Percentiles rank a stretch among this genome's conserved stretches.
phyloP scores from a whole-genome alignment of 2,888 invertebrate species.

The Lordiphosa fenestrarum region DNA sequence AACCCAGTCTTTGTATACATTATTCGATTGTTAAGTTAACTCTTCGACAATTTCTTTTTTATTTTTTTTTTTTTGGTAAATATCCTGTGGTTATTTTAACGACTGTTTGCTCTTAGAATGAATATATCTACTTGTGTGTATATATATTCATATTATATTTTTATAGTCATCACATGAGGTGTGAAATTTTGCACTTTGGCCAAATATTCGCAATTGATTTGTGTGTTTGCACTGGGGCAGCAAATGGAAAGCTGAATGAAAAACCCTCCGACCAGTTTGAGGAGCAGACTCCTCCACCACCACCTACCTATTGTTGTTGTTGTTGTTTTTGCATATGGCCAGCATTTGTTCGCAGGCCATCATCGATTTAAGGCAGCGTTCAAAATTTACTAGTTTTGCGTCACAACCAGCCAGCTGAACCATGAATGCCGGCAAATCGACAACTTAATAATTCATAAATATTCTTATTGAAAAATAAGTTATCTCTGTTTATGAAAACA shows the following conservation, averaged over 20 bases:
- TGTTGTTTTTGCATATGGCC: conserved; percentile 46
- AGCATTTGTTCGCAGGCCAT: conserved; percentile 53
- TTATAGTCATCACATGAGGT: conserved; percentile 49
- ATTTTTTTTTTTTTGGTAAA: conserved; percentile 11
- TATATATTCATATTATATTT: conserved; percentile 38
- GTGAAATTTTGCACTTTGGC: conserved; percentile 36
- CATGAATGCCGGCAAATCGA: conserved; percentile 12
- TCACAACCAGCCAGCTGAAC: conserved; percentile 41
- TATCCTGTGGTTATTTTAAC: conserved; percentile 37
- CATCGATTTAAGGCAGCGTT: conserved; percentile 19
- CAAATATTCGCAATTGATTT: conserved; percentile 37
- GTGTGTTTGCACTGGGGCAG: conserved; percentile 34
- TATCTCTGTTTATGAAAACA: conserved; percentile 60
- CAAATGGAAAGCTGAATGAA: conserved; percentile 29
- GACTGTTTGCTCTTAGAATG: conserved; percentile 19
- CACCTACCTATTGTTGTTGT: conserved; percentile 2
- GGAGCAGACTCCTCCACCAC: conserved; percentile 9
- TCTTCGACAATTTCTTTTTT: neutral
- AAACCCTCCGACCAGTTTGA: conserved; percentile 10
- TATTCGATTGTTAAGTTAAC: too few relatives aligned
- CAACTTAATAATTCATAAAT: conserved; percentile 60
- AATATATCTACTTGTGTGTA: conserved; percentile 7
- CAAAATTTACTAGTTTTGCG: conserved; percentile 65
- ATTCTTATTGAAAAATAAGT: conserved; percentile 50
- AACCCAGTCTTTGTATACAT: too few relatives aligned